Conservation (phyloP, 1,140 invertebrate species). For the Pectinophora gossypiella region DNA sequence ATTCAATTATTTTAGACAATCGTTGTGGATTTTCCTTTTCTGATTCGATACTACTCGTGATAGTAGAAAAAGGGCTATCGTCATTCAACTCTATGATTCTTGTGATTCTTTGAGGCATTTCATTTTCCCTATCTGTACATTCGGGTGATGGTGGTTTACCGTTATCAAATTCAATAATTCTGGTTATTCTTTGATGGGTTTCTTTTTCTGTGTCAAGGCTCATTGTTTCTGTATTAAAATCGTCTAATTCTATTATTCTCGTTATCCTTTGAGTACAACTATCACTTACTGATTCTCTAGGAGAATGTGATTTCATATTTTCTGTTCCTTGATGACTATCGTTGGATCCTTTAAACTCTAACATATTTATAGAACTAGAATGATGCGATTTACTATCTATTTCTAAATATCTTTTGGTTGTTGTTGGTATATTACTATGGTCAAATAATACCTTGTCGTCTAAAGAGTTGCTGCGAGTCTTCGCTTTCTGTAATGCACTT, state of each 20-base stretch:
- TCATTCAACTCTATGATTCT: constrained; percentile 65
- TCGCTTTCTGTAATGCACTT: constrained; percentile 60
- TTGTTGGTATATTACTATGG: constrained; percentile 32
- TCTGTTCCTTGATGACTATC: constrained; percentile 28
- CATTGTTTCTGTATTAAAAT: constrained; percentile 4
- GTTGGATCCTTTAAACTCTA: constrained; percentile 33
- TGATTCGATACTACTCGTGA: constrained; percentile 36
- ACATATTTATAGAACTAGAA: constrained; percentile 31
- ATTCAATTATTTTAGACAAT: constrained; percentile 51
- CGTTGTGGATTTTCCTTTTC: constrained; percentile 48
- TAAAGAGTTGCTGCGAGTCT: constrained; percentile 60
- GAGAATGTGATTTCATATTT: constrained; percentile 23
- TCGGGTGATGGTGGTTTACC: constrained; percentile 41
- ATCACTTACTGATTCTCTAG: constrained; percentile 24
- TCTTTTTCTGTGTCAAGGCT: constrained; percentile 42
- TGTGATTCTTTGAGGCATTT: constrained; percentile 59
- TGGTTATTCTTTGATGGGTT: constrained; percentile 55
- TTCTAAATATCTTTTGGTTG: constrained; percentile 37
- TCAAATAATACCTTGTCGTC: constrained; percentile 59
- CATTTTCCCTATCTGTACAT: constrained; percentile 45
- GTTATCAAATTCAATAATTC: constrained; percentile 67
- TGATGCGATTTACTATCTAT: constrained; percentile 31
- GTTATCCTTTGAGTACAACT: constrained; percentile 46
- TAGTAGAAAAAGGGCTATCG: constrained; percentile 48
- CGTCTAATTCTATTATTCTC: constrained; percentile 19